Base-by-base conservation (phyloP, 2,888 invertebrate genomes). In the Drosophila mimetica region DNA sequence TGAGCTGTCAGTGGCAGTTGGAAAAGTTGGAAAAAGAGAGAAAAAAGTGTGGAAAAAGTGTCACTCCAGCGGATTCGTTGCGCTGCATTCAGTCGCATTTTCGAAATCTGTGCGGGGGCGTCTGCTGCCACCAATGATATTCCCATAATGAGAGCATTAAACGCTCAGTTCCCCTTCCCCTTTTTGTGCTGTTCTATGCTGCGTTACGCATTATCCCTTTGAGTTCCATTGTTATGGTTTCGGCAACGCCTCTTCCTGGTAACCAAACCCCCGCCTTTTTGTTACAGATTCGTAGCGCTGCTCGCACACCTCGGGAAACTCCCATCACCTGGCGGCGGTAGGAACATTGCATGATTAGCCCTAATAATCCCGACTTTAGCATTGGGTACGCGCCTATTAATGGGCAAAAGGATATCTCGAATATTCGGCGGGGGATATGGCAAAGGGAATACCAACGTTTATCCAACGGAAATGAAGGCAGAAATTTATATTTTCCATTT, bases 241-340 rank as follows among this genome's bases (percentile, higher is more conserved):
- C 74, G 72, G 88, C 64, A 74, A 88, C 88, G 88, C 88, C 88
- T 58, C 74, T 83, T 88, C 86, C 88, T 88, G 88, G 84, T 86
- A 83, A 84, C 80, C 71, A 76, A 76, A 88, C 65, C 67, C 81
- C 84, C 48, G 77, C 75, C 75, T 72, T 70, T 39, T 52, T 50
- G 71, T 64, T 81, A 78, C 77, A 71, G 69, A 78, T 76, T 84
- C 71, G 57, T 57, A 47, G 61, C 47, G 66, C 58, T 69, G 66
- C 58, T 69, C 36, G 20, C 69, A 67, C 72, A 74, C 80, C 34
- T 46, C 13, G 20, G 41, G 30, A 6, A 39, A 32, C 39, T 48
- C 63, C 48, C 37, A 13, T 46, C 79, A 77, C 80, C 65, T 71
- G 72, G 52, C 22, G 1, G 28, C 22, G 1, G 28, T 20, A n/a